phyloP scores from a whole-genome alignment of 2,113 vertebrate genomes.

The Apodemus sylvaticus region DNA sequence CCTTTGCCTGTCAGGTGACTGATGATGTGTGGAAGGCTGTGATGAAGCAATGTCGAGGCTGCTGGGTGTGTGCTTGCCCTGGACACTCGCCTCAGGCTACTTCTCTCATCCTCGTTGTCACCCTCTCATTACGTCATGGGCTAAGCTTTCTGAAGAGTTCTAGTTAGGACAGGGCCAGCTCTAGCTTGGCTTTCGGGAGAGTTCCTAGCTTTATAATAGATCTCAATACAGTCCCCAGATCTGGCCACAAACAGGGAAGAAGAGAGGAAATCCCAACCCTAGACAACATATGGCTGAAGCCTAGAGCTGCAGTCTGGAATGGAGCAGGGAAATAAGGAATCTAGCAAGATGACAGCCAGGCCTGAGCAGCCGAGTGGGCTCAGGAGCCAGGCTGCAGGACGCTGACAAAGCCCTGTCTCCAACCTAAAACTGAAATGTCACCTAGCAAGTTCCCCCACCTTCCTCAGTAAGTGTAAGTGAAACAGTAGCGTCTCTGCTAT shows the following conservation, averaged over 20 bases:
- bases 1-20: too few relatives aligned
- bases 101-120: too few relatives aligned
- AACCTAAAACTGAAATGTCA: not conserved
- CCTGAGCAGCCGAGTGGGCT: not conserved
- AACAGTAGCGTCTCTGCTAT: not conserved
- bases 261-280: not conserved
- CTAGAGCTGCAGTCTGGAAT: not conserved
- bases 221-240: not conserved
- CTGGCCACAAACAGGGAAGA: not conserved
- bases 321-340: not conserved
- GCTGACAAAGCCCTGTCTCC: not conserved
- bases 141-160: not conserved
- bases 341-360: not conserved
- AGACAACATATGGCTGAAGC: not conserved
- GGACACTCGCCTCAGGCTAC: not conserved
- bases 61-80: not conserved
- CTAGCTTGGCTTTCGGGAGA: not conserved
- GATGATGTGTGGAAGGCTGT: not conserved
- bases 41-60: not conserved
- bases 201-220: not conserved
- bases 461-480: not conserved
- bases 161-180: not conserved
- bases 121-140: too few relatives aligned
- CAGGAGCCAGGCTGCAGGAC: not conserved
- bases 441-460: not conserved